Percentiles rank a stretch among this genome's conserved stretches.
These are phyloP conservation scores for Micoletzkya japonica DNA, from an alignment of 2,888 invertebrate species.

Conservation along the genomic window DNA sequence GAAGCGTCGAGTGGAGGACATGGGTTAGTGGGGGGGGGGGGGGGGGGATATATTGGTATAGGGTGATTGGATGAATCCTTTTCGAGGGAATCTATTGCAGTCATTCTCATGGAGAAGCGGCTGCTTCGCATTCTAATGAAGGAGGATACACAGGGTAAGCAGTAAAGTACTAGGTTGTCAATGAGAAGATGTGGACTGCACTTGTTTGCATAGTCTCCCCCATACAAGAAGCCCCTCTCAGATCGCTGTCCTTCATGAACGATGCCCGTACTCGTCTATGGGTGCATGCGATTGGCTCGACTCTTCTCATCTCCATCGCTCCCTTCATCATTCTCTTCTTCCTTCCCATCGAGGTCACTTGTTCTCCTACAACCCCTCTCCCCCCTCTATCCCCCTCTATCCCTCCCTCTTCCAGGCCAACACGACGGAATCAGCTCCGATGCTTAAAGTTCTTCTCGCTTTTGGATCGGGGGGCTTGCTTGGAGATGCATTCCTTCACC, in stretches of 20 bases:
- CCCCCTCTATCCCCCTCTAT: not conserved
- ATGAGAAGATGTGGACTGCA: no score
- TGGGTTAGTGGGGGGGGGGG: not conserved
- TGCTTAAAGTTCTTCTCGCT: constrained; percentile 72
- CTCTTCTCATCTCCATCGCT: constrained; percentile 88
- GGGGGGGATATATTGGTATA: not conserved
- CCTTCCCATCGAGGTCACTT: constrained; percentile 79
- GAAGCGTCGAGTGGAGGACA: not conserved
- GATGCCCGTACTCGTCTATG: constrained; percentile 58
- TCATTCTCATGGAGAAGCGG: constrained; percentile 8
- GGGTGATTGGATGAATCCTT: not conserved
- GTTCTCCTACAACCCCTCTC: not conserved
- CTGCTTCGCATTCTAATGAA: constrained; percentile 1
- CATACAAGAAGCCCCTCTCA: constrained; percentile 34
- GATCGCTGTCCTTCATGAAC: constrained; percentile 53
- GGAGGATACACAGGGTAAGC: constrained; percentile 31
- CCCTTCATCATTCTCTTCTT: constrained; percentile 90
- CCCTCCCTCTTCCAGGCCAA: constrained; percentile 43
- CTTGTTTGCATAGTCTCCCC: not conserved
- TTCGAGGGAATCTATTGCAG: constrained; percentile 2
- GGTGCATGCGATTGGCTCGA: constrained; percentile 71
- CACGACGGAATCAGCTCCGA: constrained; percentile 51
- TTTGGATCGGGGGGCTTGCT: constrained; percentile 85
- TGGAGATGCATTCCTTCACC: constrained; percentile 96
- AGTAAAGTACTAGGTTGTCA: no score